phyloP scores from a whole-genome alignment of 2,888 invertebrate genomes.

The Ophion ventricosus region DNA sequence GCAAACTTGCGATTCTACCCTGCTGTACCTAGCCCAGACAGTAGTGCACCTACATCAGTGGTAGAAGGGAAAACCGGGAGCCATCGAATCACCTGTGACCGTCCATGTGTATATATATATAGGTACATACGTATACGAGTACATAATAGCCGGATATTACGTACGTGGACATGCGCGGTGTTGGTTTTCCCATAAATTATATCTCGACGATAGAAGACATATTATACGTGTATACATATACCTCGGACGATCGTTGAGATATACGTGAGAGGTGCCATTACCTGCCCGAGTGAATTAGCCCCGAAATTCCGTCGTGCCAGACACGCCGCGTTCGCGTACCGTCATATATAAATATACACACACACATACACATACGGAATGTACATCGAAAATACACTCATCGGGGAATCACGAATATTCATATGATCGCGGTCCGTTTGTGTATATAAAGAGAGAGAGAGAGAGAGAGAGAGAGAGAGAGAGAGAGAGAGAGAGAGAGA shows the following conservation, averaged over 20 bases:
- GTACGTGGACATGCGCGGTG: constrained; percentile 53
- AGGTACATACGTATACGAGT: too few relatives aligned
- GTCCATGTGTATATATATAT: constrained; percentile 23
- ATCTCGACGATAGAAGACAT: constrained; percentile 40
- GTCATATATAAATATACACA: neutral
- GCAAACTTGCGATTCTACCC: neutral
- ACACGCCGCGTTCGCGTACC: neutral
- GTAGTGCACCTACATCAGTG: constrained; percentile 4
- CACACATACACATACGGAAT: neutral
- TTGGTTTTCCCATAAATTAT: constrained; percentile 57
- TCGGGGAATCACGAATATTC: constrained; percentile 13
- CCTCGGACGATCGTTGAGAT: constrained; percentile 24
- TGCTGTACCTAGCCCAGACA: constrained; percentile 10
- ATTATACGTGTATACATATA: neutral
- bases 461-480: too few relatives aligned
- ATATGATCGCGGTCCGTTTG: constrained; percentile 21
- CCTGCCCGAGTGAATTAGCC: constrained; percentile 51
- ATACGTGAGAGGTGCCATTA: constrained; percentile 53
- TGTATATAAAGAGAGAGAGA: neutral
- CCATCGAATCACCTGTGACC: constrained; percentile 60
- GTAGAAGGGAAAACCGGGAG: constrained; percentile 64
- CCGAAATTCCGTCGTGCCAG: constrained; percentile 42
- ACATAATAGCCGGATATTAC: constrained; percentile 11
- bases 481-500: too few relatives aligned
- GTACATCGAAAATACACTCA: neutral